Base-by-base conservation (phyloP, 2,888 invertebrate genomes). In the Mythimna lalbum region DNA sequence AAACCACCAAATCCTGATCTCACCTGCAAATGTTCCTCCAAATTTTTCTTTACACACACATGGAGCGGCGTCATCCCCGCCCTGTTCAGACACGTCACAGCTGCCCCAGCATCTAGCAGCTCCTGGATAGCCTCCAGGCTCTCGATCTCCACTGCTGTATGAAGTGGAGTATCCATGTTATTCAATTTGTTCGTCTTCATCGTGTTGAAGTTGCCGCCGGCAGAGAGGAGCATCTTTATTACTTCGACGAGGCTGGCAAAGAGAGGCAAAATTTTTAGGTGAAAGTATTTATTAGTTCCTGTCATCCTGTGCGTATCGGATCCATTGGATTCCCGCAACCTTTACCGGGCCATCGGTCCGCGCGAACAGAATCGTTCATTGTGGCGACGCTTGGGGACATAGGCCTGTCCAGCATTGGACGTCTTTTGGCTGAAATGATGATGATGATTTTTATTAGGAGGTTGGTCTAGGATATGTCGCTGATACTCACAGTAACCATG, bases 61-160 rank as follows among this genome's bases (percentile, higher is more conserved):
- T 97, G 96, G 23, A 96, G 84, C 0, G 96, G 96, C 0, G 96
- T 96, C 60, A 91, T 88, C 1, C 96, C 96, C 10, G 90, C 89
- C 17, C 86, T 86, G 76, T 96, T 95, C 12, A 94, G 89, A 47
- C 92, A 93, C 4, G 91, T 90, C 1, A 95, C 91, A 1, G 91
- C 92, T 0, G 93, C 95, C 1, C 95, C 96, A 14, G 93, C 90
- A 2, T 93, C 89, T 7, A 96, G 84, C 1, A 97, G 87, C 55
- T 92, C 90, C 17, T 89, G 90, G 2, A 96, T 94, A 4, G 94
- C 94, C 0, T 95, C 93, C 47, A 93, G 73, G 59, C 92, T 94
- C 7, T 92, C 93, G 3, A 96, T 85, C 59, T 93, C 91, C 0
- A 96, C 96, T 0, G 96, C 96, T 0, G 95, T 96, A 77, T 97